Percentiles rank a stretch among this genome's conserved stretches.
These are phyloP conservation scores for Maniola hyperantus DNA, from an alignment of 2,888 invertebrate species.

Conservation along the genomic window DNA sequence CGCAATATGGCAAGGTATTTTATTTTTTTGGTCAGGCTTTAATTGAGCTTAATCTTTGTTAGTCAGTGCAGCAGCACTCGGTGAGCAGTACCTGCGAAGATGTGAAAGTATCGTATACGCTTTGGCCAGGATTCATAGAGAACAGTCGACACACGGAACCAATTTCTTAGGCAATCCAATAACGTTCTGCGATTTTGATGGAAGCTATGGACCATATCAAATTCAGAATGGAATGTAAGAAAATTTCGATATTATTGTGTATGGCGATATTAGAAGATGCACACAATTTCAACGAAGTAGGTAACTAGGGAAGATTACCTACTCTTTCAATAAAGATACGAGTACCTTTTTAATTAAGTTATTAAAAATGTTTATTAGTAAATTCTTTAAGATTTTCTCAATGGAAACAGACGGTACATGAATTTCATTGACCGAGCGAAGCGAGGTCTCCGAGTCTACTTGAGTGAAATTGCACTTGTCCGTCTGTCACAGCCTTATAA, in stretches of 20 bases:
- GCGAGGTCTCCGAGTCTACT: too few relatives aligned
- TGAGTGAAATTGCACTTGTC: too few relatives aligned
- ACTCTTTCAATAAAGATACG: neutral
- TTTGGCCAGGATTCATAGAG: conserved; percentile 71
- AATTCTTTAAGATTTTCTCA: too few relatives aligned
- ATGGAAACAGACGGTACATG: too few relatives aligned
- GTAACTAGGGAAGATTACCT: neutral
- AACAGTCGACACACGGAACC: conserved; percentile 84
- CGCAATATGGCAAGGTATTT: too few relatives aligned
- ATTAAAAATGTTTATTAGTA: neutral
- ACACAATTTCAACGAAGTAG: too few relatives aligned
- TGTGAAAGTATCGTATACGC: conserved; percentile 86
- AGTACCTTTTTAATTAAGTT: neutral
- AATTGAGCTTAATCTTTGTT: neutral
- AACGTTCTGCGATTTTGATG: conserved; percentile 85
- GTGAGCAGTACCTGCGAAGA: conserved; percentile 83
- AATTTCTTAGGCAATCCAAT: conserved; percentile 74
- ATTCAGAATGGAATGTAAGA: conserved; percentile 82
- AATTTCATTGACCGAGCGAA: too few relatives aligned
- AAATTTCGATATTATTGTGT: conserved; percentile 10
- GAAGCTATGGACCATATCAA: conserved; percentile 83
- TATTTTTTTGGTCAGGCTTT: too few relatives aligned
- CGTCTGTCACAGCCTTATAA: too few relatives aligned
- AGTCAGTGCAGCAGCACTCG: conserved; percentile 60
- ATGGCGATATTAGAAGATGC: neutral